phyloP scores from a whole-genome alignment of 2,797 vertebrate species.

The Girardinus metallicus region DNA sequence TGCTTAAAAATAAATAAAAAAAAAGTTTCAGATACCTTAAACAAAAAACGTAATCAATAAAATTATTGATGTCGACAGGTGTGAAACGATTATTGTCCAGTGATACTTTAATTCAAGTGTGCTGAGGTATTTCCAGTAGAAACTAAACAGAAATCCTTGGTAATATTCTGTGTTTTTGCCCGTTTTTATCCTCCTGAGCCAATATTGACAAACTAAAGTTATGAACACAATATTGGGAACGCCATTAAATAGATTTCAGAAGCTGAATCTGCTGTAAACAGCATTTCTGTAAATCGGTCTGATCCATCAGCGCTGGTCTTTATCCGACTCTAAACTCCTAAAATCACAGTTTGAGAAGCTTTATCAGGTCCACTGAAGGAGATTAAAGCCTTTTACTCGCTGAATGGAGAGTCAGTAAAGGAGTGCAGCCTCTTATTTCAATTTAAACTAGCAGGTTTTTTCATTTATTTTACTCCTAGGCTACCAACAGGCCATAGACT shows the following conservation, averaged over 20 bases:
- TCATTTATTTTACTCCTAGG: not conserved
- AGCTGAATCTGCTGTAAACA: constrained; percentile 18
- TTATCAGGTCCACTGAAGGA: constrained; percentile 24
- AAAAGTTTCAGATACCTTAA: too few relatives aligned
- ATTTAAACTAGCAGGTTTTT: not conserved
- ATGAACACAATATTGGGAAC: constrained; percentile 62
- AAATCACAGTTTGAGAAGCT: constrained; percentile 24
- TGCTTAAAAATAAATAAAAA: too few relatives aligned
- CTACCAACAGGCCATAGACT: not conserved
- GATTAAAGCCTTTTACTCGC: constrained; percentile 18
- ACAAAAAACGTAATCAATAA: too few relatives aligned
- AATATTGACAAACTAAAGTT: constrained; percentile 60
- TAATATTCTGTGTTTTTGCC: constrained; percentile 6
- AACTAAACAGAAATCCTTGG: too few relatives aligned
- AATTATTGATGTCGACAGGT: too few relatives aligned
- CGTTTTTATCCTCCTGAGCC: constrained; percentile 37
- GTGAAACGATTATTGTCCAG: too few relatives aligned
- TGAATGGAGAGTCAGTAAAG: constrained; percentile 22
- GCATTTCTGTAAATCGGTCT: not conserved
- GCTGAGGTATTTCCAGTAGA: too few relatives aligned
- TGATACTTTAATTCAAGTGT: too few relatives aligned
- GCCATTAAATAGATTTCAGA: constrained; percentile 76
- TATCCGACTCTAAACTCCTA: constrained; percentile 5
- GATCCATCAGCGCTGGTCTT: not conserved
- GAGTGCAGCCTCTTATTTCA: constrained; percentile 27